Percentiles rank a stretch among this genome's conserved stretches.
Conservation (phyloP, 2,797 vertebrate genomes). For the Arremon aurantiirostris region DNA sequence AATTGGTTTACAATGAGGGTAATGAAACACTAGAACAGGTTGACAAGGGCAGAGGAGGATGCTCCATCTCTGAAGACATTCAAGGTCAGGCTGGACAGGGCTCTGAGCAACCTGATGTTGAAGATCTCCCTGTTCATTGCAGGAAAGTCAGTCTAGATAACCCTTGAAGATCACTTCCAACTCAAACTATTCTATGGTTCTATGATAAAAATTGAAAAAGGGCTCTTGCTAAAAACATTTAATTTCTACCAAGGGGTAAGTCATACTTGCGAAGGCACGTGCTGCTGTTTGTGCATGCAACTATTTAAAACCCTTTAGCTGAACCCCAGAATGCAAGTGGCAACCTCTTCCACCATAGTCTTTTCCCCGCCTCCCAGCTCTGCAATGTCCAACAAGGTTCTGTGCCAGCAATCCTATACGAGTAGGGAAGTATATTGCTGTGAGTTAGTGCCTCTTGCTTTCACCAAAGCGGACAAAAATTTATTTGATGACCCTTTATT, state of each 20-base stretch:
- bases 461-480: background rate
- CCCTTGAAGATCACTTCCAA: background rate
- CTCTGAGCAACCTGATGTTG: background rate
- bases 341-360: background rate
- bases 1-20: background rate
- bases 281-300: background rate
- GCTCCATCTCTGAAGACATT: background rate
- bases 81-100: background rate
- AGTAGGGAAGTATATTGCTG: background rate
- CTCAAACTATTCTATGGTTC: background rate
- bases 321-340: background rate
- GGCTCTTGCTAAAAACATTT: background rate
- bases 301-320: background rate
- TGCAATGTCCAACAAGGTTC: background rate
- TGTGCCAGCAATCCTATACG: background rate
- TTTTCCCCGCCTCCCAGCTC: background rate
- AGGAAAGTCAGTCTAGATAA: background rate
- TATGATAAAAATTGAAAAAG: background rate
- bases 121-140: background rate
- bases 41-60: background rate
- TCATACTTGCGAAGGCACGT: background rate
- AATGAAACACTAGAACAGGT: background rate
- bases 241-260: background rate
- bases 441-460: background rate
- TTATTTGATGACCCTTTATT: background rate